Evolutionary conservation across 2,797 vertebrate species (phyloP).

Genomic region (Ctenopoma multispine): DNA sequence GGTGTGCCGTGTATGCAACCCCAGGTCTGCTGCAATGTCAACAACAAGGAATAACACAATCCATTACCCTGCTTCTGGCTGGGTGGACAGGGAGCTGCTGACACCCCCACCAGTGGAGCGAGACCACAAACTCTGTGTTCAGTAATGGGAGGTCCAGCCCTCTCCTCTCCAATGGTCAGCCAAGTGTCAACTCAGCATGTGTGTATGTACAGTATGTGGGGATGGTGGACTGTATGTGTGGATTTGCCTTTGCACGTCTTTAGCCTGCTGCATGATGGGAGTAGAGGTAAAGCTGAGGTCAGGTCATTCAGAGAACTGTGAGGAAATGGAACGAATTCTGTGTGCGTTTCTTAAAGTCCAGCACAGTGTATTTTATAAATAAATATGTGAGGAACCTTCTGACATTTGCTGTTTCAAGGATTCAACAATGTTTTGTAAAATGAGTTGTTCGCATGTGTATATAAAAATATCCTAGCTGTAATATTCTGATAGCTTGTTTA

Average conservation of each 20-base stretch:
- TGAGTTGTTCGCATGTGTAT: no score
- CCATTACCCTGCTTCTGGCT: constrained; percentile 77
- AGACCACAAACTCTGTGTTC: constrained; percentile 71
- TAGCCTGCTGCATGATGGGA: constrained; percentile 31
- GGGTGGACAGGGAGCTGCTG: constrained; percentile 64
- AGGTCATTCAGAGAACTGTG: constrained; percentile 9
- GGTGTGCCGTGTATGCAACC: constrained; percentile 45
- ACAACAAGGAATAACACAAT: constrained; percentile 79
- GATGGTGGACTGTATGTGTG: constrained; percentile 14
- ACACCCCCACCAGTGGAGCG: constrained; percentile 67
- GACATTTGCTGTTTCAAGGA: neutral
- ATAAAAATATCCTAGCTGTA: neutral
- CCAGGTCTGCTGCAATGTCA: constrained; percentile 68
- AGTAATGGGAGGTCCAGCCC: constrained; percentile 74
- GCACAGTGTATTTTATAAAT: neutral
- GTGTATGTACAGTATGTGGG: constrained; percentile 39
- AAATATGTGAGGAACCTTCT: neutral
- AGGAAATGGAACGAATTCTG: constrained; percentile 3
- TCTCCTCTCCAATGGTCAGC: constrained; percentile 70
- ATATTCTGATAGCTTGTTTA: no score
- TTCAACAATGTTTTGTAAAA: neutral
- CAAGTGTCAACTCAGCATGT: constrained; percentile 70
- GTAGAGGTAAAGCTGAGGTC: constrained; percentile 45
- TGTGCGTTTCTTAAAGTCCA: constrained; percentile 11
- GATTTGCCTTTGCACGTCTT: constrained; percentile 13